Evolutionary conservation across 2,797 vertebrate genomes (phyloP), one percentile per base, ranked within the genome.

Genomic region (Spinus olivaceus): DNA sequence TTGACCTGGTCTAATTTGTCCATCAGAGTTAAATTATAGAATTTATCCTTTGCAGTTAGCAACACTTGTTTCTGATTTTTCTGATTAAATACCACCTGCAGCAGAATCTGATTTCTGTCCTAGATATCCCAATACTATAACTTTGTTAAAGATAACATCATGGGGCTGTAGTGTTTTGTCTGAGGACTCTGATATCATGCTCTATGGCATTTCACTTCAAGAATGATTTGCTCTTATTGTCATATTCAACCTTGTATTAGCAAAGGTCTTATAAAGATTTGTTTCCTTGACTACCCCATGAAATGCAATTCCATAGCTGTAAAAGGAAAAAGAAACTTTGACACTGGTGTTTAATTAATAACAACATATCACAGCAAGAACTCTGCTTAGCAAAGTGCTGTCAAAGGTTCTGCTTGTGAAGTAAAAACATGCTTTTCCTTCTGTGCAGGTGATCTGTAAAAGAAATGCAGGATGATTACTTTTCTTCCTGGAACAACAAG

Each of bases 231-330:
- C 50, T 89, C 46, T 86, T 92, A 51, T 73, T 85, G 60, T 76
- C 63, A 35, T 47, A 86, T 64, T 88, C 65, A 86, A 69, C 65
- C 30, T 74, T 87, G 30, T 72, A 66, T 74, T 90, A 74, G 33
- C 22, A 88, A 81, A 96, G 79, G 79, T 69, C 69, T 72, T 51
- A 47, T 5, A 92, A 95, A 94, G 65, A 89, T 88, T 94, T 92
- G 88, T 94, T 91, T 92, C 91, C 76, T 88, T 92, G 86, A 78
- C 81, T 94, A 86, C 88, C 8, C 37, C 9, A 22, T 83, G 80
- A 91, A 94, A 79, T n/a, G 8, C 42, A 92, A 91, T 85, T 94
- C 92, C 46, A 51, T 20, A 67, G 30, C 27, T 57, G 47, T 64
- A 73, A 57, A 57, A 67, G n/a, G 10, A 35, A 90, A 81, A 72